Evolutionary conservation across 2,113 vertebrate species (phyloP).

Genomic region (Eulemur rufifrons): DNA sequence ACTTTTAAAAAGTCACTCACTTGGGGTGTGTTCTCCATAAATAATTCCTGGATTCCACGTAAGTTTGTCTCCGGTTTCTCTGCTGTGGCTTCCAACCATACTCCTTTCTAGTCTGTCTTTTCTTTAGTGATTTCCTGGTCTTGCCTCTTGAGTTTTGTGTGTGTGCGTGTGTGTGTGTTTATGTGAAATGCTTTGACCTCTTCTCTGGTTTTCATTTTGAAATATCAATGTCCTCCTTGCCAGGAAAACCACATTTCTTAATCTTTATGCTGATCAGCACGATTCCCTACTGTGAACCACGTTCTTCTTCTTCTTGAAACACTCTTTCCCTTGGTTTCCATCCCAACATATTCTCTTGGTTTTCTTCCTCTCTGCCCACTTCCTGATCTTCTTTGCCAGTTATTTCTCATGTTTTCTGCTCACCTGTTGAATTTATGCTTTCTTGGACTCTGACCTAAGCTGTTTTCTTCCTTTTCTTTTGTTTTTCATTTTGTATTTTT

Average conservation of each 20-base stretch:
- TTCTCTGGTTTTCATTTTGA: not conserved
- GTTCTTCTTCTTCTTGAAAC: not conserved
- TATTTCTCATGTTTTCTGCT: not conserved
- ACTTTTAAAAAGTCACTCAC: not conserved
- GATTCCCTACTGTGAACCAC: not conserved
- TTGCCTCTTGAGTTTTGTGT: not conserved
- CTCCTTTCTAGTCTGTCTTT: not conserved
- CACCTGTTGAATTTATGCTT: not conserved
- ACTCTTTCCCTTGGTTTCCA: not conserved
- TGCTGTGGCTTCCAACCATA: not conserved
- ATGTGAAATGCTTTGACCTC: not conserved
- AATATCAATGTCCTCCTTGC: not conserved
- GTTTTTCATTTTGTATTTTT: not conserved
- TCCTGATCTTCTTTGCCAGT: not conserved
- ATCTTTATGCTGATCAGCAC: not conserved
- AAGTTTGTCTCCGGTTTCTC: not conserved
- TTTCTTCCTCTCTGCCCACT: not conserved
- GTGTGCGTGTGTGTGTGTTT: no score
- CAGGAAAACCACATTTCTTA: not conserved
- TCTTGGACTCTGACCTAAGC: not conserved
- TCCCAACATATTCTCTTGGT: fast-evolving
- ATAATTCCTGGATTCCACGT: not conserved
- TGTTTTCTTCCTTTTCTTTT: not conserved
- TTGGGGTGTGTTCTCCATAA: not conserved
- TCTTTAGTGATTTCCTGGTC: not conserved